Conservation (phyloP, 2,113 vertebrate species). For the Gambusia affinis region DNA sequence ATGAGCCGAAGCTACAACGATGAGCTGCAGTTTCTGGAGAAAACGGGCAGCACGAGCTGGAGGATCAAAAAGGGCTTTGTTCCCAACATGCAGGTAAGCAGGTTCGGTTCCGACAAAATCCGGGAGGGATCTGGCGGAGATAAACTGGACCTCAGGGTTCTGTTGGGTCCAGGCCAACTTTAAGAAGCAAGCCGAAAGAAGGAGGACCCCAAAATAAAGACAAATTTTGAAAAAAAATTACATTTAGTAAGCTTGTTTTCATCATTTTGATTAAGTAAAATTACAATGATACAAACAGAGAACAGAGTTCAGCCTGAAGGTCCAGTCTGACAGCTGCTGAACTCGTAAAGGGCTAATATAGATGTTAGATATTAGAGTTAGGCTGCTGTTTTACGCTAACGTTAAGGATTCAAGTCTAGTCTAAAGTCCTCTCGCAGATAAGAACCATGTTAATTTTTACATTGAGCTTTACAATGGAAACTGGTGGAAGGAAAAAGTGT, state of each 20-base stretch:
- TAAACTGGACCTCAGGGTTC: neutral
- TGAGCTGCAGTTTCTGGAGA: slow-evolving; percentile 94
- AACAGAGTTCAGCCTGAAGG: neutral
- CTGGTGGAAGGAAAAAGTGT: no score
- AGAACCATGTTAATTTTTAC: no score
- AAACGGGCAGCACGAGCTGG: slow-evolving; percentile 90
- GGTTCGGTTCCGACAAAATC: neutral
- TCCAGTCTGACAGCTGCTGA: neutral
- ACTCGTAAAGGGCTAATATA: neutral
- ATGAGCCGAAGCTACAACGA: slow-evolving; percentile 98
- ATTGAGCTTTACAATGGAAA: no score
- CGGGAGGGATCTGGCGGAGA: neutral
- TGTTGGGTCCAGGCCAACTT: no score
- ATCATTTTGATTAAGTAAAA: neutral
- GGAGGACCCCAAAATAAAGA: neutral
- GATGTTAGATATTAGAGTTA: no score
- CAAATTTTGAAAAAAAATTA: neutral
- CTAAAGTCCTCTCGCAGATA: no score
- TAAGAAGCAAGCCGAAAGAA: neutral
- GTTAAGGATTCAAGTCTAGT: no score
- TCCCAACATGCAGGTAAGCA: slow-evolving; percentile 93
- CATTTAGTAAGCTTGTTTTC: neutral
- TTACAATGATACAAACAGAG: neutral
- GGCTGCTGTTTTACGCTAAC: no score
- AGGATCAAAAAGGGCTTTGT: slow-evolving; percentile 96